Conservation (phyloP, 2,888 invertebrate genomes). For the Cylloceria caligata region DNA sequence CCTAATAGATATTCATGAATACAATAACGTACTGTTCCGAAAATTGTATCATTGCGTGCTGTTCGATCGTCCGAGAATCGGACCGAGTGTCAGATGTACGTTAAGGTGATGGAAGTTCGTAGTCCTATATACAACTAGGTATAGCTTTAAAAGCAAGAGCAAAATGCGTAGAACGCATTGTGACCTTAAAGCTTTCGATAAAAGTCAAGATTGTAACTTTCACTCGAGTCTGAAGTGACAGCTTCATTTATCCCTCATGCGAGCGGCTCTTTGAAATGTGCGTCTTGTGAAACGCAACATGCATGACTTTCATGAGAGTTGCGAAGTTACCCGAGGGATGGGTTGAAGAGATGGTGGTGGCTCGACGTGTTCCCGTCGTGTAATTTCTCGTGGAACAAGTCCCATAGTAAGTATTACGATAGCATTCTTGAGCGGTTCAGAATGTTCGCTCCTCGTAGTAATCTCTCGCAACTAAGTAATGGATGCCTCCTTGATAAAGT, state of each 20-base stretch:
- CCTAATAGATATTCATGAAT: background rate
- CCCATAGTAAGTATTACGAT: slow-evolving; percentile 52
- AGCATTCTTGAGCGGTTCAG: slow-evolving; percentile 41
- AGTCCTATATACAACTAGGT: background rate
- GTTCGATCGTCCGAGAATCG: background rate
- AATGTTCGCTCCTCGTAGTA: slow-evolving; percentile 70
- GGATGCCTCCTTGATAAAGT: slow-evolving; percentile 79
- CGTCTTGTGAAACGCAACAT: slow-evolving; percentile 15
- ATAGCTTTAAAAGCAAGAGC: too few relatives aligned
- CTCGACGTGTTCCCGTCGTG: slow-evolving; percentile 53
- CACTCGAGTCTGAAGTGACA: slow-evolving; percentile 26
- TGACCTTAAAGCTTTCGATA: slow-evolving; percentile 1
- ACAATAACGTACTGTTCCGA: background rate
- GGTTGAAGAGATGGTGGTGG: slow-evolving; percentile 9
- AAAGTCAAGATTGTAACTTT: slow-evolving; percentile 32
- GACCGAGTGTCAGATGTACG: background rate
- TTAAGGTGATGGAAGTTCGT: background rate
- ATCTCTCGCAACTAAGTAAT: slow-evolving; percentile 79
- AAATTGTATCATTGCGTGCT: background rate
- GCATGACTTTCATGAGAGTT: slow-evolving; percentile 49
- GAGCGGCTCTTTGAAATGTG: background rate
- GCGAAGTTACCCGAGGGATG: slow-evolving; percentile 29
- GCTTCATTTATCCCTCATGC: slow-evolving; percentile 8
- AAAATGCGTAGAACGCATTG: background rate
- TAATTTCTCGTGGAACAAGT: slow-evolving; percentile 57